A percentile compares a stretch with the other conserved stretches of the same genome.
Conservation (phyloP, 2,797 vertebrate genomes). For the Prunella strophiata region DNA sequence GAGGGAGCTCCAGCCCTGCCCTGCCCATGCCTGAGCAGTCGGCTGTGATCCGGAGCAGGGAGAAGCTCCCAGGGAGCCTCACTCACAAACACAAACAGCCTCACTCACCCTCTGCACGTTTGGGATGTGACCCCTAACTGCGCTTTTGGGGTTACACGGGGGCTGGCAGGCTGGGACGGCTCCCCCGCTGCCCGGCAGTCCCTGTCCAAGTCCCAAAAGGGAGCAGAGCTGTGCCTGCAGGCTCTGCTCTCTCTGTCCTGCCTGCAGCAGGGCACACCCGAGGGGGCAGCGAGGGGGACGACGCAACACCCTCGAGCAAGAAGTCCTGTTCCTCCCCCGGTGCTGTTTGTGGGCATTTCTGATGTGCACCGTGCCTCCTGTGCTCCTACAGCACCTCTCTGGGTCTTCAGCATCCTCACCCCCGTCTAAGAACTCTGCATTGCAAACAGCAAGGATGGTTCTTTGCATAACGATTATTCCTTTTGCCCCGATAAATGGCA, state of each 20-base stretch:
- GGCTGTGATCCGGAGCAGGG: neutral
- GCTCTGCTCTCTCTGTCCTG: neutral
- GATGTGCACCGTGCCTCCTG: neutral
- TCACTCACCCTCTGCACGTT: accelerated
- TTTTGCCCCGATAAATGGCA: neutral
- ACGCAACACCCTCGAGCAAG: neutral
- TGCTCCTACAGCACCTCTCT: neutral
- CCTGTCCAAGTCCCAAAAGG: neutral
- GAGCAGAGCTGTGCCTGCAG: neutral
- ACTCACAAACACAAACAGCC: neutral
- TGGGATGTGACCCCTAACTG: neutral
- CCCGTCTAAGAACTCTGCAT: neutral
- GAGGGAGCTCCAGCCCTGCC: neutral
- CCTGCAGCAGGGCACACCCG: neutral
- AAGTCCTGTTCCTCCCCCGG: neutral
- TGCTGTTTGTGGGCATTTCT: neutral
- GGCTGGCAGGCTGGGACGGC: neutral
- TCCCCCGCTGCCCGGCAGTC: too few species aligned
- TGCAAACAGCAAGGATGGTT: neutral
- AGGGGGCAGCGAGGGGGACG: neutral
- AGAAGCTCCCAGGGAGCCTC: neutral
- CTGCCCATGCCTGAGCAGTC: neutral
- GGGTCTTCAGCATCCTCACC: neutral
- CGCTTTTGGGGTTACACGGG: neutral
- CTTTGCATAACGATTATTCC: neutral